A percentile compares a stretch with the other conserved stretches of the same genome.
Evolutionary conservation across 2,888 invertebrate genomes (phyloP).

Genomic region (Laspeyria flexula): DNA sequence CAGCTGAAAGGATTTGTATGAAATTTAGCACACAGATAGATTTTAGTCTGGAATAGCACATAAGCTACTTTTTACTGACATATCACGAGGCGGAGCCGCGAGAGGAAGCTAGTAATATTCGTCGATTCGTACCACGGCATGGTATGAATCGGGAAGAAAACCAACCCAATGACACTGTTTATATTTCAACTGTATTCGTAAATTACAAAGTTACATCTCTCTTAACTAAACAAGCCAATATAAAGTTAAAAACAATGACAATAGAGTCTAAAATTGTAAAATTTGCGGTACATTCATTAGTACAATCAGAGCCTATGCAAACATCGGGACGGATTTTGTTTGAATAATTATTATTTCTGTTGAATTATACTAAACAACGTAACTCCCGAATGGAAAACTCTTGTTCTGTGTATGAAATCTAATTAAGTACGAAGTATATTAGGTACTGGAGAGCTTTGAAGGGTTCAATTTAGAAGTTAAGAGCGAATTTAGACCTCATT

Average conservation of each 20-base stretch:
- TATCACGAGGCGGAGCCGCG: conserved; percentile 1
- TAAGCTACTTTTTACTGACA: too few relatives aligned
- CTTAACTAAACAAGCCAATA: conserved; percentile 18
- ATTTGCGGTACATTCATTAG: conserved; percentile 47
- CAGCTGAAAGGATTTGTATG: too few relatives aligned
- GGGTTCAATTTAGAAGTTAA: neutral
- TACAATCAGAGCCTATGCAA: conserved; percentile 73
- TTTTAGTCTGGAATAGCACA: too few relatives aligned
- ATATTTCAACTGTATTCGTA: conserved; percentile 27
- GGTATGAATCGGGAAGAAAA: neutral
- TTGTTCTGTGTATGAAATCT: conserved; percentile 52
- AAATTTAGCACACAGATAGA: too few relatives aligned
- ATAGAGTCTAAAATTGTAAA: conserved; percentile 48
- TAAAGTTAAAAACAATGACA: conserved; percentile 36
- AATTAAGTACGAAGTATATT: conserved; percentile 45
- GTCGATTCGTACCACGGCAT: too few relatives aligned
- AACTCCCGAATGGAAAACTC: conserved; percentile 58
- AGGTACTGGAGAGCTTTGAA: conserved; percentile 12
- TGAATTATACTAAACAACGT: conserved; percentile 66
- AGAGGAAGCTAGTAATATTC: too few relatives aligned
- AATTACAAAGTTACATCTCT: conserved; percentile 38
- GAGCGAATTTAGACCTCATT: neutral
- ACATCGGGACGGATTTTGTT: conserved; percentile 66
- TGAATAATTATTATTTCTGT: conserved; percentile 71
- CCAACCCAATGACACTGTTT: neutral